phyloP scores from a whole-genome alignment of 2,888 invertebrate genomes.

The Drosophila atripex region DNA sequence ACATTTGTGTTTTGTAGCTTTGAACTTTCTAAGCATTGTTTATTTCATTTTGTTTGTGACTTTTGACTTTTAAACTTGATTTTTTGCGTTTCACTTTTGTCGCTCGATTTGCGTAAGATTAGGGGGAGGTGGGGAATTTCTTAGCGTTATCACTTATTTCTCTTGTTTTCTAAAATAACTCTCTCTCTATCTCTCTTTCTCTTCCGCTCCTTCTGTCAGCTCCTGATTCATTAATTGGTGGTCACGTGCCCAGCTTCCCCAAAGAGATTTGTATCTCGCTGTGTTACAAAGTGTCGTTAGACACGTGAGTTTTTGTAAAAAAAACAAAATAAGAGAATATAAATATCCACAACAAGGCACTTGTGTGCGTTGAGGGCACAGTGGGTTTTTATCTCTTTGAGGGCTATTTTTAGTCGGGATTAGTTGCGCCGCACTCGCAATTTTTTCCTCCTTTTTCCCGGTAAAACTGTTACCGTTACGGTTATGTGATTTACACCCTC shows the following conservation, averaged over 20 bases:
- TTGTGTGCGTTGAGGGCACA: constrained; percentile 11
- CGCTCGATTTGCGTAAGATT: constrained; percentile 56
- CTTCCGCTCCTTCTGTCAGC: constrained; percentile 24
- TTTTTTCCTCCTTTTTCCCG: constrained; percentile 14
- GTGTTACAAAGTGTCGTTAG: constrained; percentile 29
- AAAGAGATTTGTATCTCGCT: constrained; percentile 39
- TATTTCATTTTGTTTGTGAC: constrained; percentile 40
- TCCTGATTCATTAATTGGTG: constrained; percentile 54
- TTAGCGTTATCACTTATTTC: constrained; percentile 34
- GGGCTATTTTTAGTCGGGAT: constrained; percentile 45
- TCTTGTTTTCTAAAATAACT: constrained; percentile 1
- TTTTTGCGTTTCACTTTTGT: constrained; percentile 47
- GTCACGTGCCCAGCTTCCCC: constrained; percentile 70
- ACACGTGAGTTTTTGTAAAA: constrained; percentile 52
- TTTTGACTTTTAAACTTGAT: constrained; percentile 70
- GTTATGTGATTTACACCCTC: constrained; percentile 23
- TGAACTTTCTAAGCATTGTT: constrained; percentile 43
- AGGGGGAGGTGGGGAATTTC: constrained; percentile 19
- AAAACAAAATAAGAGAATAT: constrained; percentile 37
- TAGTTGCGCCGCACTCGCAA: constrained; percentile 21
- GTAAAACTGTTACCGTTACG: constrained; percentile 35
- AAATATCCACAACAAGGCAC: constrained; percentile 34
- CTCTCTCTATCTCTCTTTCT: neutral
- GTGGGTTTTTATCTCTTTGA: constrained; percentile 31
- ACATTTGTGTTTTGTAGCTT: constrained; percentile 45